These are phyloP conservation scores for Spongilla lacustris DNA, from an alignment of 37 sponge, comb jelly and placozoan genomes.

Conservation along the genomic window DNA sequence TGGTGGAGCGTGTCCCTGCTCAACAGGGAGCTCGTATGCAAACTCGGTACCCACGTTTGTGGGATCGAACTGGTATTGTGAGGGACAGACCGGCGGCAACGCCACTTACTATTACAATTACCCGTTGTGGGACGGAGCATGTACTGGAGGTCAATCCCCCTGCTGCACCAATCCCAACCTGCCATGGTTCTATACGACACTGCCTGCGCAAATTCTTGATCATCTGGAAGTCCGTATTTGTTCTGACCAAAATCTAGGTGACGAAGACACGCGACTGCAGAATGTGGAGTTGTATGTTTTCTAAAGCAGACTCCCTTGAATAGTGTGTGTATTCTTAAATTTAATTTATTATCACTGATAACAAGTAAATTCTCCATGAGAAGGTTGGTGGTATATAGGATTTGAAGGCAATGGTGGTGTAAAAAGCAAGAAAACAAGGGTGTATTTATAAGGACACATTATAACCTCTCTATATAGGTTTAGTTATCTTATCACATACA, in stretches of 20 bases:
- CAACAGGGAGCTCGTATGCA: not conserved
- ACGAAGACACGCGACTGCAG: slow-evolving; percentile 31
- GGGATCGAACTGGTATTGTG: not conserved
- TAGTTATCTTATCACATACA: too few relatives aligned
- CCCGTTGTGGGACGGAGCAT: slow-evolving; percentile 59
- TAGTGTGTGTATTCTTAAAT: too few relatives aligned
- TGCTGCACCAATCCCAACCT: slow-evolving; percentile 27
- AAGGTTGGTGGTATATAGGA: too few relatives aligned
- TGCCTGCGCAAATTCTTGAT: slow-evolving; percentile 10
- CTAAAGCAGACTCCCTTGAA: too few relatives aligned
- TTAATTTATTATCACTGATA: too few relatives aligned
- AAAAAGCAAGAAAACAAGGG: too few relatives aligned
- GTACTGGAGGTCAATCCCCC: slow-evolving; percentile 1
- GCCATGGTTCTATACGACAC: slow-evolving; percentile 33
- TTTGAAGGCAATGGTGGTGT: too few relatives aligned
- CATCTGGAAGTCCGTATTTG: slow-evolving; percentile 51
- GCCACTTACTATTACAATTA: not conserved
- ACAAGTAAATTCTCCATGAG: too few relatives aligned
- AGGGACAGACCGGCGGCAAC: not conserved
- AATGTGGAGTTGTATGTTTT: slow-evolving; percentile 29
- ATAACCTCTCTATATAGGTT: too few relatives aligned
- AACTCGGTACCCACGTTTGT: not conserved
- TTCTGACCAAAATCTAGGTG: not conserved
- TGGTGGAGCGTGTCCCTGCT: not conserved
- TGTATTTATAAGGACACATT: too few relatives aligned